Evolutionary conservation across 2,888 invertebrate genomes (phyloP), one percentile per base, ranked within the genome.

Genomic region (Melanophora roralis): DNA sequence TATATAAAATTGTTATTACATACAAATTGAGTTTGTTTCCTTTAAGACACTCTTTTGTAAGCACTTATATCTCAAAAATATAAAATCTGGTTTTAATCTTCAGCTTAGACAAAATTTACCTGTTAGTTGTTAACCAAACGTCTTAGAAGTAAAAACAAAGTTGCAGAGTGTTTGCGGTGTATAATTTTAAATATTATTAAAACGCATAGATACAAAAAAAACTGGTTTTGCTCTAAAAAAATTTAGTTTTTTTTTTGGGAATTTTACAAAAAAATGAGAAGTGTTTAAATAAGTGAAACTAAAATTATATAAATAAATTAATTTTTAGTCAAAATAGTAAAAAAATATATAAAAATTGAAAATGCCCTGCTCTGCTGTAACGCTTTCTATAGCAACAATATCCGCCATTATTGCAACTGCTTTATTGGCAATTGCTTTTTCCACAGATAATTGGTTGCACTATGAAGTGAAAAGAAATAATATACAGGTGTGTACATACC

Each of bases 361-460:
- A 91, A 97, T 97, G 97, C 96, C 96, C 91, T 97, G 97, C 92
- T 96, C 96, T 88, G 97, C 98, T 88, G 95, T 97, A 89, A 97
- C 97, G 90, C 92, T 98, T 90, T 97, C 97, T 90, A 93, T 98
- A 91, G 97, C 97, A 86, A 97, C 98, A 88, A 97, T 98, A 91
- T 95, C 97, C 89, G 97, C 97, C 89, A 96, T 98, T 90, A 94
- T 98, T 89, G 97, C 97, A 86, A 95, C 97, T 88, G 96, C 97
- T 83, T 92, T 98, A 88, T 93, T 98, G 90, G 94, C 96, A 87
- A 97, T 98, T 90, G 97, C 97, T 86, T 97, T 98, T 91, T 95
- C 97, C 86, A 97, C 98, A 89, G 98, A 98, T 92, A 98, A 98
- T 92, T 98, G 98, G 98, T 93, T 97, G 87, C 96, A 96, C 90